A percentile compares a stretch with the other conserved stretches of the same genome.
phyloP scores from a whole-genome alignment of 2,888 invertebrate genomes.

The Sminthurinus aureus region DNA sequence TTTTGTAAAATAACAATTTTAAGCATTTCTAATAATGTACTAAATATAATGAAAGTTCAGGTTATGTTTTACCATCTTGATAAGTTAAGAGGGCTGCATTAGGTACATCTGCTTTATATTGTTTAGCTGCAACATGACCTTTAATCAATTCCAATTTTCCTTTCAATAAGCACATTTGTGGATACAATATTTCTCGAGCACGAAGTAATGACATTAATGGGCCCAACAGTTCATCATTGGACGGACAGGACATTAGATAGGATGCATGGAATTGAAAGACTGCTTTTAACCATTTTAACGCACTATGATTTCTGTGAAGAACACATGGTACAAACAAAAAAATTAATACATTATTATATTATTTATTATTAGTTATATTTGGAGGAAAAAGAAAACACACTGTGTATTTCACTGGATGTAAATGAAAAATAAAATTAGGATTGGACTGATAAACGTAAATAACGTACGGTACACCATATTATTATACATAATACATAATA shows the following conservation, averaged over 20 bases:
- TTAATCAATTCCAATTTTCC: constrained; percentile 71
- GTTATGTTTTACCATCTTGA: constrained; percentile 64
- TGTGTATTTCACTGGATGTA: no score
- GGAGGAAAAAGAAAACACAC: no score
- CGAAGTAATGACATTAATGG: constrained; percentile 70
- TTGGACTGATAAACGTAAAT: no score
- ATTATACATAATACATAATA: no score
- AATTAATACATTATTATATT: no score
- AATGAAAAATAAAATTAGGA: no score
- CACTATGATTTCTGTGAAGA: constrained; percentile 66
- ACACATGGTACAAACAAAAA: no score
- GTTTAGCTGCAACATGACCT: constrained; percentile 66
- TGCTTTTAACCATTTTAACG: constrained; percentile 70
- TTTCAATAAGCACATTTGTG: constrained; percentile 68
- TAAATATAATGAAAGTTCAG: neutral
- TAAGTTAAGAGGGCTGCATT: constrained; percentile 66
- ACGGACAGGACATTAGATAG: constrained; percentile 71
- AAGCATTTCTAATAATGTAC: neutral
- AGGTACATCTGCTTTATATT: constrained; percentile 64
- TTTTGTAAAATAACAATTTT: neutral
- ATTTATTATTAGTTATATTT: no score
- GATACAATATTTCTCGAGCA: constrained; percentile 66
- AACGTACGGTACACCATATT: no score
- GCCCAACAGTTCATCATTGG: constrained; percentile 68
- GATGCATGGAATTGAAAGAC: constrained; percentile 63